Conservation (phyloP, 2,797 vertebrate species). For the Lepus oiostolus region DNA sequence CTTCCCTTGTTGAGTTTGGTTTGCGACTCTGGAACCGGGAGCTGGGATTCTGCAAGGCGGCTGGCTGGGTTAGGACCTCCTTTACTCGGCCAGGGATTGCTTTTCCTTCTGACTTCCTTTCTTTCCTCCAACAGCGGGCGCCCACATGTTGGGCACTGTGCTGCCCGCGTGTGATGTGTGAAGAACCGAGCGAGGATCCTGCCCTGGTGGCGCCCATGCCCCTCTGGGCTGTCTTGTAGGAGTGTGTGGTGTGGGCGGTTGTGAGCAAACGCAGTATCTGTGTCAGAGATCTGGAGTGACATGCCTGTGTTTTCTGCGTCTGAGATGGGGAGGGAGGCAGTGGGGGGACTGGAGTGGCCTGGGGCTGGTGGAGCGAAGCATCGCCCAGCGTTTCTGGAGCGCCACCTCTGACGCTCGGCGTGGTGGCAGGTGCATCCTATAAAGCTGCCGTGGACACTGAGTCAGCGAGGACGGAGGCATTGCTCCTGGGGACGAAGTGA, state of each 20-base stretch:
- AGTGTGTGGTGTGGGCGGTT: neutral
- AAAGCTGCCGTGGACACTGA: neutral
- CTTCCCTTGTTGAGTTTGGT: neutral
- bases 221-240: neutral
- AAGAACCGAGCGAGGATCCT: neutral
- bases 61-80: too few species aligned
- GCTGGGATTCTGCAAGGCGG: neutral
- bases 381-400: neutral
- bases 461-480: neutral
- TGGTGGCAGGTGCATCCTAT: too few species aligned
- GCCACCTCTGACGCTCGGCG: neutral
- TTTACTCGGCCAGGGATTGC: neutral
- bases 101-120: neutral
- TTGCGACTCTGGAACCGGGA: neutral
- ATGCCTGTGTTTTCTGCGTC: neutral
- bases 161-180: neutral
- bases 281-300: neutral
- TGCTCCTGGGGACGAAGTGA: neutral
- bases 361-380: neutral
- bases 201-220: neutral
- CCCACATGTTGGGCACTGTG: neutral
- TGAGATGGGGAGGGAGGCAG: neutral
- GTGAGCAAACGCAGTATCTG: neutral
- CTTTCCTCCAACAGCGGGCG: neutral
- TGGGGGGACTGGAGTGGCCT: neutral